Base-by-base conservation (phyloP, 2,888 invertebrate species). In the Didymodactylos carnosus region DNA sequence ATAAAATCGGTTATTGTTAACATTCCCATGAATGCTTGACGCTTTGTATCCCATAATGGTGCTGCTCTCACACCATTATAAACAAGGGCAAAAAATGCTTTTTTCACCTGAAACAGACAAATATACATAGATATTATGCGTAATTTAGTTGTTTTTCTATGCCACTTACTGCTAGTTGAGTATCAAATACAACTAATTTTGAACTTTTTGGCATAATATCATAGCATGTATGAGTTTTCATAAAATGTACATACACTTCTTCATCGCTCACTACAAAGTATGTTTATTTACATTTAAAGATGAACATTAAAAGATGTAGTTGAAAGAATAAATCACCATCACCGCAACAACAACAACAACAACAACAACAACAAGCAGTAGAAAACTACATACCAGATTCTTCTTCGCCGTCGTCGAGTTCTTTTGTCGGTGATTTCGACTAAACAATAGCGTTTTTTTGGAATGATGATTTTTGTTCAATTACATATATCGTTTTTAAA, bases 141-240 rank as follows among this genome's bases (percentile, higher is more conserved):
- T n/a, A n/a, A n/a, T n/a, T n/a, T n/a, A n/a, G n/a, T n/a, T n/a
- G n/a, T n/a, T n/a, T n/a, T n/a, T n/a, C n/a, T n/a, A n/a, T n/a
- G n/a, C n/a, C n/a, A n/a, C n/a, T n/a, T 77, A 95, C 84, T 78
- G 94, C 89, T 76, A 98, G 88, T 84, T 94, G 92, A 69, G 97
- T 98, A 86, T 99, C 98, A 85, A 99, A 98, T 76, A 99, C 94
- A 78, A 99, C 97, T 83, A 99, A 87, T 86, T 99, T 99, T 79
- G 95, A 94, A 80, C 95, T 95, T 76, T 94, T 95, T 76, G 98
- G 98, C 83, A 99, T 95, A 85, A 99, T 88, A 87, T 99, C 98
- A 86, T 98, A 98, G 85, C 97, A 97, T 86, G 94, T 94, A 88
- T 99, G 97, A 85, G 94, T 95, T 85, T 93, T 92, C 89, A 98